Percentiles rank a stretch among this genome's conserved stretches.
phyloP scores from a whole-genome alignment of 2,113 vertebrate species.

The Prunella fulvescens region DNA sequence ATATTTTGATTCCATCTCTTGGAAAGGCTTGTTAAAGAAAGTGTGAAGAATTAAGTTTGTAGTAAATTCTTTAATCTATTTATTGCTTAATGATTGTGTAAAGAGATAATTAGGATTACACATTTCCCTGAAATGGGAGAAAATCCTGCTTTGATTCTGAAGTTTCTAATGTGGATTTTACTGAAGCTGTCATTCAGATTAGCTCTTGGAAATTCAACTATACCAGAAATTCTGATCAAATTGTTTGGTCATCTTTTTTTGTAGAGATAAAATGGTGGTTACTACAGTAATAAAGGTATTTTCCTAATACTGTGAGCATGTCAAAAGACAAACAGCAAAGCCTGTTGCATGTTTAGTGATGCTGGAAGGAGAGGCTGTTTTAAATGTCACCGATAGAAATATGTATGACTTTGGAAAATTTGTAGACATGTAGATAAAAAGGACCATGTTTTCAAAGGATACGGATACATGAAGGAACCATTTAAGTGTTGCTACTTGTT shows the following conservation, averaged over 20 bases:
- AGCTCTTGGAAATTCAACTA: not conserved
- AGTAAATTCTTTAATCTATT: not conserved
- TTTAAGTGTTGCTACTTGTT: not conserved
- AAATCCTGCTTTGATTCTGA: not conserved
- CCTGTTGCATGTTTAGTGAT: not conserved
- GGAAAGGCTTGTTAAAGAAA: not conserved
- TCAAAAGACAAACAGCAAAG: not conserved
- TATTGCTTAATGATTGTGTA: constrained; percentile 6
- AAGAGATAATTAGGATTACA: not conserved
- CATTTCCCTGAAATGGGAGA: not conserved
- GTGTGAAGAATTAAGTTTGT: not conserved
- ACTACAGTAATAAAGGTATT: not conserved
- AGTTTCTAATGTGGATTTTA: not conserved
- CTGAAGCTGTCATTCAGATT: not conserved
- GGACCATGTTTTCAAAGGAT: not conserved
- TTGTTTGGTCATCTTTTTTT: not conserved
- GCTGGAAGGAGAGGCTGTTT: not conserved
- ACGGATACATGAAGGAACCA: rapidly evolving
- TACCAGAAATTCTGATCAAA: not conserved
- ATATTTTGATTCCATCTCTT: not conserved
- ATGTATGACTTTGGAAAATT: not conserved
- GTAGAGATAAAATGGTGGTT: not conserved
- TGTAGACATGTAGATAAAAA: not conserved
- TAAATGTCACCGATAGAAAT: not conserved
- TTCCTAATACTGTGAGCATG: not conserved